Percentiles rank a stretch among this genome's conserved stretches.
phyloP scores from a whole-genome alignment of 1,140 invertebrate genomes.

The Mycetomoellerius zeteki region DNA sequence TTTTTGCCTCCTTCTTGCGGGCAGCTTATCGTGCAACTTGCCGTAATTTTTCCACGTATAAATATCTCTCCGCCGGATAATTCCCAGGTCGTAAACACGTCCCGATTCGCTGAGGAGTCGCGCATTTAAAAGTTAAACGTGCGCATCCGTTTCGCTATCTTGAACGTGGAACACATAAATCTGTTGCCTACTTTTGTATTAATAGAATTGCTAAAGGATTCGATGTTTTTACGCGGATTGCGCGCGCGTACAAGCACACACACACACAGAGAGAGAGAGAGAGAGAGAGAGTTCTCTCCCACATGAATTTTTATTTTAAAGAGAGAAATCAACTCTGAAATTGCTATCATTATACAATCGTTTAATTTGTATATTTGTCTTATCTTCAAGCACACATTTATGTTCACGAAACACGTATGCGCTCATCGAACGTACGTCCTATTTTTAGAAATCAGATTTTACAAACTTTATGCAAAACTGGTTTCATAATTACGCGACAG shows the following conservation, averaged over 20 bases:
- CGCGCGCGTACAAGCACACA: neutral
- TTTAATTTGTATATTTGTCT: neutral
- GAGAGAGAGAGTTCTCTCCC: neutral
- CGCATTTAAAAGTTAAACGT: neutral
- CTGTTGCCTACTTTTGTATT: conserved; percentile 3
- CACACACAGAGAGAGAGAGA: too few relatives aligned
- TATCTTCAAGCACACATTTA: neutral
- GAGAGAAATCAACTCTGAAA: neutral
- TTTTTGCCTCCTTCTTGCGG: neutral
- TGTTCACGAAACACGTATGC: neutral
- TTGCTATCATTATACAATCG: neutral
- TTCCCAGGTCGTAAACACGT: conserved; percentile 17
- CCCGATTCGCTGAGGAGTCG: conserved; percentile 4
- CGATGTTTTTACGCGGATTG: neutral
- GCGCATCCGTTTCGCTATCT: neutral
- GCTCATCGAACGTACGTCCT: neutral
- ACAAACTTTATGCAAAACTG: conserved; percentile 1
- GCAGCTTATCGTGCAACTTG: neutral
- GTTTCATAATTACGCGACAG: neutral
- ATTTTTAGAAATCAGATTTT: conserved; percentile 5
- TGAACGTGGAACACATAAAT: neutral
- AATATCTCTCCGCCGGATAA: conserved; percentile 20
- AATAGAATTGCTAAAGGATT: conserved; percentile 7
- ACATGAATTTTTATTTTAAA: neutral
- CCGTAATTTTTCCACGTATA: conserved; percentile 25